Percentiles rank a stretch among this genome's conserved stretches.
These are phyloP conservation scores for Paramuricea clavata DNA, from an alignment of 92 coral and sea anemone genomes.

Conservation along the genomic window DNA sequence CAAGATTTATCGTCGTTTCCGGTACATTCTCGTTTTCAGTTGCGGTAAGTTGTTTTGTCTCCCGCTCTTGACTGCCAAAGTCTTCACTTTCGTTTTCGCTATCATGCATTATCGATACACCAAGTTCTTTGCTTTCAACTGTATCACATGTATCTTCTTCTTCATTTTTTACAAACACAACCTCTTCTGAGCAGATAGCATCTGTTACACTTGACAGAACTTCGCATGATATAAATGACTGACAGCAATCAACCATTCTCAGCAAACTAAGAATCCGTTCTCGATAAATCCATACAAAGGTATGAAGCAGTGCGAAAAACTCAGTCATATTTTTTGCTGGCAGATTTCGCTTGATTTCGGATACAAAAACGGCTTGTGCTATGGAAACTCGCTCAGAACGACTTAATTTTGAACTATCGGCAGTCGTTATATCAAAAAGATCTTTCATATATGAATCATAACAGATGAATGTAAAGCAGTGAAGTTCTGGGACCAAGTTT, in stretches of 20 bases:
- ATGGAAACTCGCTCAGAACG: conserved; percentile 73
- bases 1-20: background rate
- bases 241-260: conserved; percentile 59
- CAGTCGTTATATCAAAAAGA: conserved; percentile 79
- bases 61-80: background rate
- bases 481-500: conserved; percentile 74
- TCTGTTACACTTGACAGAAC: conserved; percentile 7
- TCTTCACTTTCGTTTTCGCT: background rate
- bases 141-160: background rate
- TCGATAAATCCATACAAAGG: conserved; percentile 76
- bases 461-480: background rate
- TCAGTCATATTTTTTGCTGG: conserved; percentile 46
- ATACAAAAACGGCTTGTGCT: conserved; percentile 75
- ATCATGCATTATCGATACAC: background rate
- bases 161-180: background rate
- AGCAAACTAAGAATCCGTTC: conserved; percentile 66
- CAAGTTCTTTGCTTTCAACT: background rate
- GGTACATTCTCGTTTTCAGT: background rate
- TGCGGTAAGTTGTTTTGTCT: background rate
- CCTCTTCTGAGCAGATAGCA: background rate
- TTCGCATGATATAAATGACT: background rate
- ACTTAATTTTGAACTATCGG: conserved; percentile 49
- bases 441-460: conserved; percentile 75
- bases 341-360: conserved; percentile 47
- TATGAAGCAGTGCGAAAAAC: conserved; percentile 73